Conservation (phyloP, 2,797 vertebrate genomes). For the Ptychobarbus kaznakovi region DNA sequence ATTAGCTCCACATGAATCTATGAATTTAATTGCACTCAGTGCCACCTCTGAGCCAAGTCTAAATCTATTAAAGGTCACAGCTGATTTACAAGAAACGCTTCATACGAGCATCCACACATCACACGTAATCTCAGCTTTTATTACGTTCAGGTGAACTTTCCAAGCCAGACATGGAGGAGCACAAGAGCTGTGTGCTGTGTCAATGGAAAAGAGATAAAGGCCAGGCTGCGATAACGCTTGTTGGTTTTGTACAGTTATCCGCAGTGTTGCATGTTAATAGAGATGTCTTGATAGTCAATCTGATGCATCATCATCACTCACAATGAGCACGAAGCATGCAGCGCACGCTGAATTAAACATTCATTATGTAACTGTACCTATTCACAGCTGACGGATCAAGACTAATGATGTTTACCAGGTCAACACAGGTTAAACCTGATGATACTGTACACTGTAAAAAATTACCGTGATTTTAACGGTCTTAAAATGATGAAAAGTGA, state of each 20-base stretch:
- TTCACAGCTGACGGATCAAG: background rate
- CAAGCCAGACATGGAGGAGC: background rate
- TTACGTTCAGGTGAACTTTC: background rate
- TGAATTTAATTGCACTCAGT: no score
- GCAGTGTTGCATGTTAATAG: background rate
- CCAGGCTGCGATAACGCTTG: constrained; percentile 4
- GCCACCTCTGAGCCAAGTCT: no score
- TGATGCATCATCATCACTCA: background rate
- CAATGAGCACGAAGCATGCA: constrained; percentile 13
- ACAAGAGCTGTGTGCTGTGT: constrained; percentile 24
- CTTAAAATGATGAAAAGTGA: no score
- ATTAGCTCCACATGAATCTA: no score
- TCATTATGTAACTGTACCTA: background rate
- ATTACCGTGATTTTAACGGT: no score
- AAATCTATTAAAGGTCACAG: background rate
- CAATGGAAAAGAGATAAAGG: constrained; percentile 43
- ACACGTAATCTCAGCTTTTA: constrained; percentile 9
- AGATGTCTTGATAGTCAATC: background rate
- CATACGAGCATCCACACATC: background rate
- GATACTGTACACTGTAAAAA: no score
- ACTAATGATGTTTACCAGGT: constrained; percentile 2
- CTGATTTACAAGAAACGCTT: background rate
- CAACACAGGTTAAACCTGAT: background rate
- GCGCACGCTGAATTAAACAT: constrained; percentile 21
- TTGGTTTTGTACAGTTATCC: constrained; percentile 32